Base-by-base conservation (phyloP, 2,888 invertebrate genomes). In the Eledone cirrhosa region DNA sequence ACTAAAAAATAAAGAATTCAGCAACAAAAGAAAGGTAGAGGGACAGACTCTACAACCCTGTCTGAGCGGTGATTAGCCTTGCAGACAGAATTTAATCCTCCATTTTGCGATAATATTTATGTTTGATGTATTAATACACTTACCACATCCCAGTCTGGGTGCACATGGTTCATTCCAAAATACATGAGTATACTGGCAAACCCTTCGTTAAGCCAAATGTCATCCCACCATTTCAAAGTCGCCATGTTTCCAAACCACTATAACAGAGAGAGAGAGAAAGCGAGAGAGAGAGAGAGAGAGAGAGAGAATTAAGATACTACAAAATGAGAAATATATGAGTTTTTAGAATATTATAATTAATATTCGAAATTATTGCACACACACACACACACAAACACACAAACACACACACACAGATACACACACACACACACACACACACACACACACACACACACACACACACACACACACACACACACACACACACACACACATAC, bases 231-330 rank as follows among this genome's bases (percentile, higher is more conserved):
- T 74, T 86, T 85, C 89, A 90, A 89, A 0, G 90, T 90, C n/a
- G 88, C 90, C 88, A 90, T 88, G 81, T 90, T 90, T 31, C 90
- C 90, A 80, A 90, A 90, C 90, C 90, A 90, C 90, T 90, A 85
- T 24, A 47, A 79, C 69, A 75, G 65, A n/a, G 11, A 48, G 27
- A 78, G 11, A 41, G 11, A 41, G 41, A 11, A 41, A 11, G 11
- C 41, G 41, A 3, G 11, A 41, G 41, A 41, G 11, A 41, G 5
- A 5, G 41, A 41, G 11, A 41, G 3, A 41, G 8, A 41, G 11
- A 41, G 11, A 41, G 8, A 41, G 41, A n/a, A n/a, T n/a, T n/a
- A n/a, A n/a, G n/a, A n/a, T n/a, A n/a, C n/a, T n/a, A n/a, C n/a
- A n/a, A n/a, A n/a, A n/a, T n/a, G n/a, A n/a, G n/a, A n/a, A n/a